A percentile compares a stretch with the other conserved stretches of the same genome.
Evolutionary conservation across 2,888 invertebrate species (phyloP).

Genomic region (Mythimna pallens): DNA sequence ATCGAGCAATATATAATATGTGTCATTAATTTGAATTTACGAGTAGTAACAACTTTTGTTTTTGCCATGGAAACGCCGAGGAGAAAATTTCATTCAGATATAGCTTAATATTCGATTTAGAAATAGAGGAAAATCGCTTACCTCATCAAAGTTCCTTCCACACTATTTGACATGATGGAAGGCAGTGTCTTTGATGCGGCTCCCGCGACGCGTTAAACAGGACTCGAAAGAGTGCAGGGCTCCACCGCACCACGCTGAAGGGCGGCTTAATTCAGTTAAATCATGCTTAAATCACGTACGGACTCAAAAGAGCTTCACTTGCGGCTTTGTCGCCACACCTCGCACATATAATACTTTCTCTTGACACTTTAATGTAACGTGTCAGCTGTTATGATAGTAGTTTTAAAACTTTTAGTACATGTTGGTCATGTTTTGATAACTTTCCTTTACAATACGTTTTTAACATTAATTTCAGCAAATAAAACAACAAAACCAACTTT

Average conservation of each 20-base stretch:
- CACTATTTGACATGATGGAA: constrained; percentile 71
- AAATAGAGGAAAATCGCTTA: constrained; percentile 39
- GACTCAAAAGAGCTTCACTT: constrained; percentile 76
- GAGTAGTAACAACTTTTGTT: too few relatives aligned
- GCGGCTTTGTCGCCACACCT: constrained; percentile 66
- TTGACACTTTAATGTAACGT: constrained; percentile 50
- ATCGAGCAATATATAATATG: too few relatives aligned
- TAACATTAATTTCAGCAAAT: neutral
- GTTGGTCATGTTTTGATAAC: neutral
- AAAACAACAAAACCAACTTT: neutral
- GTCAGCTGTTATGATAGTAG: constrained; percentile 12
- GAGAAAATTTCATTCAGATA: neutral
- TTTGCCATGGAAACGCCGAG: too few relatives aligned
- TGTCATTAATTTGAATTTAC: too few relatives aligned
- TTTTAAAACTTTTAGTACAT: neutral
- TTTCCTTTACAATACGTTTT: neutral
- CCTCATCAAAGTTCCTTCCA: constrained; percentile 70
- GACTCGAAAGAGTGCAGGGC: constrained; percentile 75
- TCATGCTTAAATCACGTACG: constrained; percentile 81
- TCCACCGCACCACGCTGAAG: constrained; percentile 66
- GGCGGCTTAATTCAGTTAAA: constrained; percentile 87
- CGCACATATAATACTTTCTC: constrained; percentile 65
- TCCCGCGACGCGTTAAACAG: constrained; percentile 86
- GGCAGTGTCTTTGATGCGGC: constrained; percentile 81
- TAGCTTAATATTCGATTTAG: constrained; percentile 4